Conservation (phyloP, 2,888 invertebrate species). For the Trisateles emortualis region DNA sequence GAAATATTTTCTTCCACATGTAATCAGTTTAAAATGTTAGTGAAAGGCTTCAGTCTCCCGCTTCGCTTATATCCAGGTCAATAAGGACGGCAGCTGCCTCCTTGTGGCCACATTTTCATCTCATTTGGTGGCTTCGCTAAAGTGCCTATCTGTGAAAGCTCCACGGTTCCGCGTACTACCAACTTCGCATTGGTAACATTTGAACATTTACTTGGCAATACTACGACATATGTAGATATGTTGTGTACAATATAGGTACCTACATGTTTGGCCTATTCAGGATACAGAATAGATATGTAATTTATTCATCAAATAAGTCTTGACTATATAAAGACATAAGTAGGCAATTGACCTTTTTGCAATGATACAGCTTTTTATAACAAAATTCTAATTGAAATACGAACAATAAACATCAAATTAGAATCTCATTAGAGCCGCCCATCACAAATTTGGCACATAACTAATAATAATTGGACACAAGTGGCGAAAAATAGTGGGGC, state of each 20-base stretch:
- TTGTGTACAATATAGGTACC: not conserved
- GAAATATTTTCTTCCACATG: slow-evolving; percentile 1
- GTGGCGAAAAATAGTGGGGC: slow-evolving; percentile 55
- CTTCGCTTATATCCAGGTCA: slow-evolving; percentile 22
- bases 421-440: slow-evolving; percentile 53
- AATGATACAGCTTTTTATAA: slow-evolving; percentile 36
- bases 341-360: slow-evolving; percentile 39
- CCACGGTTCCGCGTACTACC: not conserved
- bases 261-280: not conserved
- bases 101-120: slow-evolving; percentile 31
- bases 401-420: slow-evolving; percentile 53
- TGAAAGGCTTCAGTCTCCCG: slow-evolving; percentile 4
- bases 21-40: slow-evolving; percentile 20
- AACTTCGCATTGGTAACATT: slow-evolving; percentile 5
- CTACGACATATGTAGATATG: not conserved
- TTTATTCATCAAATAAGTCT: slow-evolving; percentile 38
- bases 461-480: slow-evolving; percentile 54
- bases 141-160: slow-evolving; percentile 19
- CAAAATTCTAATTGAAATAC: slow-evolving; percentile 43
- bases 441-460: slow-evolving; percentile 47
- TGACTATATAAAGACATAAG: slow-evolving; percentile 28
- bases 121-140: slow-evolving; percentile 21
- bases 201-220: slow-evolving; percentile 15
- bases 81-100: slow-evolving; percentile 29
- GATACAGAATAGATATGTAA: slow-evolving; percentile 19